phyloP scores from a whole-genome alignment of 2,797 vertebrate species.

The Anguilla pacifica region DNA sequence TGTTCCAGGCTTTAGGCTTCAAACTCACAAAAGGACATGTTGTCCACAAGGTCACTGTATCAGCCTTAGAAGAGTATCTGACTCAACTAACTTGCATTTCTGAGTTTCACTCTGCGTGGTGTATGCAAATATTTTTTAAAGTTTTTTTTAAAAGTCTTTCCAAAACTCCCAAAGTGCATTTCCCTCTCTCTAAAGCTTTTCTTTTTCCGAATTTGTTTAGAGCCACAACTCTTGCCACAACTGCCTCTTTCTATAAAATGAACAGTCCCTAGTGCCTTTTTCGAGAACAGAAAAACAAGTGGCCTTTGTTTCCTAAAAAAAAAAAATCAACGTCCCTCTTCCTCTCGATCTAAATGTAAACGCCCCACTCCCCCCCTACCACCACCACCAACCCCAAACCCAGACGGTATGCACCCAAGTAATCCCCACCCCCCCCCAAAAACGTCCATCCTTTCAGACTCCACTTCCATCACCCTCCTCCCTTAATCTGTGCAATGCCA shows the following conservation, averaged over 20 bases:
- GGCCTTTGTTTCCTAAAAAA: background rate
- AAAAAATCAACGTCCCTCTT: background rate
- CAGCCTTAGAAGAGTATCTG: background rate
- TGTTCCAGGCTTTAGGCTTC: background rate
- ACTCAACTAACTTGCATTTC: background rate
- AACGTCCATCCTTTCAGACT: background rate
- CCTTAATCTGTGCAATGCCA: background rate
- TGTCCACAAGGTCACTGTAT: background rate
- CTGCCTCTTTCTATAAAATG: background rate
- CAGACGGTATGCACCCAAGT: slow-evolving; percentile 23
- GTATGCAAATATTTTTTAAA: background rate
- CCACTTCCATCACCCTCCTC: background rate
- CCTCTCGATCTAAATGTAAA: background rate
- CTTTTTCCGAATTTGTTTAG: background rate
- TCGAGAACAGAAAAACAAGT: background rate
- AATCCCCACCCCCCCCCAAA: slow-evolving; percentile 14
- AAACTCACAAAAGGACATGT: background rate
- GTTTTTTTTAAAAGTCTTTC: background rate
- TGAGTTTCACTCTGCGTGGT: background rate
- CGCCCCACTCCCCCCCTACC: background rate
- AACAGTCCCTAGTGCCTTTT: background rate
- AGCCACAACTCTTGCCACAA: background rate
- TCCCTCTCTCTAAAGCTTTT: background rate
- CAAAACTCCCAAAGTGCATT: background rate
- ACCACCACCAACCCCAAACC: background rate